These are phyloP conservation scores for Ailuropoda melanoleuca DNA, from an alignment of 2,113 vertebrate species.

Conservation along the genomic window DNA sequence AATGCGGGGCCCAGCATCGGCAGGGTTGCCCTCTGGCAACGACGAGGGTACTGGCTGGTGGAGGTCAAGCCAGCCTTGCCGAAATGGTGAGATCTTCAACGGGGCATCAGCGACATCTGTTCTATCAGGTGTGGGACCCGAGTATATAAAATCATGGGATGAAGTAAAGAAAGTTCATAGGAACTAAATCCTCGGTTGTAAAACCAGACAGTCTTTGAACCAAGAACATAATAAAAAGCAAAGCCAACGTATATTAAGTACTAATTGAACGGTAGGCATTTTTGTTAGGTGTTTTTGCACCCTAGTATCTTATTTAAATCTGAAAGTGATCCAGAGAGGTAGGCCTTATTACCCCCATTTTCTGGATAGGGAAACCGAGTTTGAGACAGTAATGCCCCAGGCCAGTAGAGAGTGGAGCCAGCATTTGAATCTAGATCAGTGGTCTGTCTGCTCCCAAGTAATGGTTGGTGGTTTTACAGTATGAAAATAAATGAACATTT, in stretches of 20 bases:
- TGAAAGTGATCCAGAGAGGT: background rate
- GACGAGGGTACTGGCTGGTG: background rate
- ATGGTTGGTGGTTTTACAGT: background rate
- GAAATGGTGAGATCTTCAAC: background rate
- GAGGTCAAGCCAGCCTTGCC: background rate
- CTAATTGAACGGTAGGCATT: background rate
- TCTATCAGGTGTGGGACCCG: background rate
- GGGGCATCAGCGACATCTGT: fast-evolving
- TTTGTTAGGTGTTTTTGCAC: background rate
- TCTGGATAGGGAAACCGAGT: background rate
- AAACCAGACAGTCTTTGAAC: background rate
- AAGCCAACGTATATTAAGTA: background rate
- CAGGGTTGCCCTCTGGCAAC: background rate
- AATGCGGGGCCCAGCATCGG: too few relatives aligned
- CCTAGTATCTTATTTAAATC: background rate
- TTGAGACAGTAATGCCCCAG: background rate
- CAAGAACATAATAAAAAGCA: background rate
- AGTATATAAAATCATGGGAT: background rate
- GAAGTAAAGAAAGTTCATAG: background rate
- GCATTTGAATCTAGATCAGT: background rate
- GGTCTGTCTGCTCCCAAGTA: background rate
- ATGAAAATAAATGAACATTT: background rate
- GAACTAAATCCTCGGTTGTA: too few relatives aligned
- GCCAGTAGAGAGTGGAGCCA: background rate
- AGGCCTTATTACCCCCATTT: background rate